A percentile compares a stretch with the other conserved stretches of the same genome.
Evolutionary conservation across 2,888 invertebrate species (phyloP).

Genomic region (Drepana falcataria): DNA sequence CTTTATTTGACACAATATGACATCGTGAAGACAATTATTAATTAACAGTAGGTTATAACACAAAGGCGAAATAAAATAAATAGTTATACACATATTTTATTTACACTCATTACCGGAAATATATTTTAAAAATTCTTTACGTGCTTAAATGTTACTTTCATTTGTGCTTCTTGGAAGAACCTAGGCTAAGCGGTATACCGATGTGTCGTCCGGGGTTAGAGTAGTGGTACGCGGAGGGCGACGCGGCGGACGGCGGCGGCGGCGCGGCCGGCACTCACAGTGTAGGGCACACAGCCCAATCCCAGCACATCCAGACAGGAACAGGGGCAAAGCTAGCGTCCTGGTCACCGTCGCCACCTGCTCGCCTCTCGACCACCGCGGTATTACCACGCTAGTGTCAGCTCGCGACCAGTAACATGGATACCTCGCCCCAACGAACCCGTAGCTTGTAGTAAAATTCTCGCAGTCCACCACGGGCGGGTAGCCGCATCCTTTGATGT

Average conservation of each 20-base stretch:
- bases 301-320: constrained; percentile 90
- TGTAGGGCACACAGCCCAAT: constrained; percentile 91
- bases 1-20: too few species aligned
- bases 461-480: constrained; percentile 87
- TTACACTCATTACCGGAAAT: constrained; percentile 30
- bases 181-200: constrained; percentile 66
- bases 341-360: constrained; percentile 90
- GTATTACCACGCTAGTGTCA: constrained; percentile 89
- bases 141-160: constrained; percentile 12
- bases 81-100: constrained; percentile 36
- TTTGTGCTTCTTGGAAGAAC: constrained; percentile 26
- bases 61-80: constrained; percentile 14
- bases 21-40: too few species aligned
- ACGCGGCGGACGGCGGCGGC: constrained; percentile 81
- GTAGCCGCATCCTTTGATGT: constrained; percentile 91
- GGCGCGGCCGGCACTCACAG: constrained; percentile 88
- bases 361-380: constrained; percentile 89
- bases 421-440: constrained; percentile 82
- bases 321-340: constrained; percentile 90
- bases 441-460: constrained; percentile 85
- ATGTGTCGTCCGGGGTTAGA: constrained; percentile 76
- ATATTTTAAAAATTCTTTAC: constrained; percentile 14
- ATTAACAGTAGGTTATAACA: too few species aligned
- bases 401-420: constrained; percentile 86
- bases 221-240: constrained; percentile 80